Percentiles rank a stretch among this genome's conserved stretches.
These are phyloP conservation scores for Tholera decimalis DNA, from an alignment of 2,888 invertebrate species.

Conservation along the genomic window DNA sequence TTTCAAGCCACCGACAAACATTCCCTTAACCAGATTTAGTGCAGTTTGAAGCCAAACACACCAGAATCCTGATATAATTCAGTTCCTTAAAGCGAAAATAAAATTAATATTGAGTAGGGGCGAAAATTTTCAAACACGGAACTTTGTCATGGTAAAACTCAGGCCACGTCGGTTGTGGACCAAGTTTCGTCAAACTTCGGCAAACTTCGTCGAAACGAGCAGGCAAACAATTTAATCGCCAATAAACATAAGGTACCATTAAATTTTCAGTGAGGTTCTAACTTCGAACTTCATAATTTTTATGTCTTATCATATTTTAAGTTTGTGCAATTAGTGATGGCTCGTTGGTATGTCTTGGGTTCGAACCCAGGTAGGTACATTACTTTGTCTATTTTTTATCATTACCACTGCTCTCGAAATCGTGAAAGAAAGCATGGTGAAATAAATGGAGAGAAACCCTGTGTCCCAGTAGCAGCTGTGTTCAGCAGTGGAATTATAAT, in stretches of 20 bases:
- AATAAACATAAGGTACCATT: slow-evolving; percentile 22
- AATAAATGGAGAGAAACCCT: too few species aligned
- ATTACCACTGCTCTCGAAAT: too few species aligned
- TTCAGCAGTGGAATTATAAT: too few species aligned
- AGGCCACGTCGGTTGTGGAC: slow-evolving; percentile 6
- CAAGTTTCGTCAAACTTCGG: slow-evolving; percentile 15
- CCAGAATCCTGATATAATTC: slow-evolving; percentile 23
- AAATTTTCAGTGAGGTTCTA: slow-evolving; percentile 10
- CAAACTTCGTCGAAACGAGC: slow-evolving; percentile 26
- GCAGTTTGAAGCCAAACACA: slow-evolving; percentile 22
- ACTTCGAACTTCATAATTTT: slow-evolving; percentile 10
- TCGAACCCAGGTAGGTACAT: too few species aligned
- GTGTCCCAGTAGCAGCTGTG: too few species aligned
- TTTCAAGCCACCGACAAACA: slow-evolving; percentile 16
- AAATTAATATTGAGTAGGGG: slow-evolving; percentile 31
- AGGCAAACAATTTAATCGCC: slow-evolving; percentile 33
- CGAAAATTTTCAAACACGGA: slow-evolving; percentile 10
- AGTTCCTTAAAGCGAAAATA: slow-evolving; percentile 14
- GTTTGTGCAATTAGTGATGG: too few species aligned
- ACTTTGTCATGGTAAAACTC: slow-evolving; percentile 37
- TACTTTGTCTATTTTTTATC: too few species aligned
- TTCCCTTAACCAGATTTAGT: too few species aligned
- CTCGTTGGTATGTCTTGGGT: too few species aligned
- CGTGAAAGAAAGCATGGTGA: too few species aligned
- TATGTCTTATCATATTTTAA: slow-evolving; percentile 1